These are phyloP conservation scores for Actenoides hombroni DNA, from an alignment of 2,113 vertebrate species.

Conservation along the genomic window DNA sequence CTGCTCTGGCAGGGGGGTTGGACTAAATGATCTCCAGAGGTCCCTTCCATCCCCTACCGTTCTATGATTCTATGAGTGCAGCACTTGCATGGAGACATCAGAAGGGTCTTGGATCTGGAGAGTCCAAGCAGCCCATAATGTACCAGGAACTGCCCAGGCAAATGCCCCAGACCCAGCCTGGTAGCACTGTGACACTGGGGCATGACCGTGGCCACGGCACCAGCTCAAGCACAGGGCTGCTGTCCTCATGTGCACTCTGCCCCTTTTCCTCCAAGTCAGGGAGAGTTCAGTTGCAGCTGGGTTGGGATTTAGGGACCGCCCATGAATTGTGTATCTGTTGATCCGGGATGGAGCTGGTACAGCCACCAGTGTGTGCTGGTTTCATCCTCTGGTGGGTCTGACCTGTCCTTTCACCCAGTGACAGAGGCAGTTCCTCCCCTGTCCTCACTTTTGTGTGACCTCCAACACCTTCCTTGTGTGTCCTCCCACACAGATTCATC, in stretches of 20 bases:
- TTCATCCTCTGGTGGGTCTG: background rate
- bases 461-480: background rate
- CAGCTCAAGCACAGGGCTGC: rapidly evolving
- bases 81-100: background rate
- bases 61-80: background rate
- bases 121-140: background rate
- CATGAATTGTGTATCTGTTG: rapidly evolving
- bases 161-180: background rate
- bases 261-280: background rate
- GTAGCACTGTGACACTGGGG: background rate
- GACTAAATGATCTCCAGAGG: too few species aligned
- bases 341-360: background rate
- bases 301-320: background rate
- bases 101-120: background rate
- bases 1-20: too few species aligned
- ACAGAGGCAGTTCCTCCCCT: background rate
- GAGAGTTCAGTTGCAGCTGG: background rate
- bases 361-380: background rate
- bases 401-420: background rate
- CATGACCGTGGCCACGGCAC: rapidly evolving
- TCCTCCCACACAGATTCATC: background rate
- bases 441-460: background rate
- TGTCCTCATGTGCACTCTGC: rapidly evolving
- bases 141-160: background rate
- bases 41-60: too few species aligned